These are phyloP conservation scores for Raja brachyura DNA, from an alignment of 2,113 vertebrate species.

Conservation along the genomic window DNA sequence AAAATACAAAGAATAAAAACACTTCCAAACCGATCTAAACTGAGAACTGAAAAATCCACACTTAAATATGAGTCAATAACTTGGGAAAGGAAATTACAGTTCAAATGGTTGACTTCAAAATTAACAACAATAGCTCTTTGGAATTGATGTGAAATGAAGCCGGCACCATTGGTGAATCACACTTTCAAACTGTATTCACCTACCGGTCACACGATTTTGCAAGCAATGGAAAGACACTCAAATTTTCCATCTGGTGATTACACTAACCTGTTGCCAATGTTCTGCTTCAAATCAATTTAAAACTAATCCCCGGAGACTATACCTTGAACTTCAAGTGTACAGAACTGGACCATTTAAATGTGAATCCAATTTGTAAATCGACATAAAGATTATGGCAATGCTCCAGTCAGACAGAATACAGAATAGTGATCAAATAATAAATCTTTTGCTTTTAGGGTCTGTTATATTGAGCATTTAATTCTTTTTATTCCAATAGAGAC, in stretches of 20 bases:
- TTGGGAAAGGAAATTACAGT: no score
- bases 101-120: not conserved
- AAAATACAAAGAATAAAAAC: no score
- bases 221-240: not conserved
- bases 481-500: not conserved
- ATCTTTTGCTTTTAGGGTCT: not conserved
- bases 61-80: no score
- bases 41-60: no score
- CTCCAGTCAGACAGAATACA: not conserved
- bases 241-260: not conserved
- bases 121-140: not conserved
- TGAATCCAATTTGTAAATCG: not conserved
- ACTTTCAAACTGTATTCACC: not conserved
- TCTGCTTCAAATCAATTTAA: not conserved
- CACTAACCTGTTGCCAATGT: not conserved
- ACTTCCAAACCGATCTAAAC: no score
- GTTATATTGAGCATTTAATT: not conserved
- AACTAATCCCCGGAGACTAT: not conserved
- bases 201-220: not conserved
- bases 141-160: not conserved
- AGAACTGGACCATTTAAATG: not conserved
- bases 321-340: not conserved
- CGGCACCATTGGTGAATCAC: not conserved
- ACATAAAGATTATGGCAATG: not conserved
- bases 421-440: not conserved